Evolutionary conservation across 2,888 invertebrate species (phyloP).

Genomic region (Ectemnius continuus): DNA sequence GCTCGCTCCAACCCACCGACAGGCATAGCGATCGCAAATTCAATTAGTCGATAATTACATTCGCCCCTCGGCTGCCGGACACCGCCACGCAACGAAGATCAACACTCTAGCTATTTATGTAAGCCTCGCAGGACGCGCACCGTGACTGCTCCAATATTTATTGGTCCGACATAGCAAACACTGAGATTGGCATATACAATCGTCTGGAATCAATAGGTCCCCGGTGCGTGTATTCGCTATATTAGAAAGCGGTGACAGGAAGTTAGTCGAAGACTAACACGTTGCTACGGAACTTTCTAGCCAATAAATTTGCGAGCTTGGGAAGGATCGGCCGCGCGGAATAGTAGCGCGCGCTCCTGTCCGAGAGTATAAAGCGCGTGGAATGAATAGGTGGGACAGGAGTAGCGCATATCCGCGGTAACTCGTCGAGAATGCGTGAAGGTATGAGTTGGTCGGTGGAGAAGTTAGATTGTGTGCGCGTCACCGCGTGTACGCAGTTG

Average conservation of each 20-base stretch:
- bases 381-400: slow-evolving; percentile 30
- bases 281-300: background rate
- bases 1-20: background rate
- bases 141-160: slow-evolving; percentile 1
- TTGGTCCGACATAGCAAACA: background rate
- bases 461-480: background rate
- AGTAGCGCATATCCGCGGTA: slow-evolving; percentile 20
- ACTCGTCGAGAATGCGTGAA: background rate
- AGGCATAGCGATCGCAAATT: background rate
- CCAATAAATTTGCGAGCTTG: slow-evolving; percentile 18
- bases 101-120: background rate
- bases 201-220: slow-evolving; percentile 6
- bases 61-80: background rate
- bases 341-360: slow-evolving; percentile 23
- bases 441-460: background rate
- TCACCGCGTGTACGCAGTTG: background rate
- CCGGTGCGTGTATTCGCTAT: slow-evolving; percentile 13
- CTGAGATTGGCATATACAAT: background rate
- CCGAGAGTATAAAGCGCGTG: slow-evolving; percentile 37
- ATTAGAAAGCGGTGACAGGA: slow-evolving; percentile 18
- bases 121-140: background rate
- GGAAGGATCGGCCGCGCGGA: slow-evolving; percentile 3
- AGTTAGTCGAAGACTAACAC: background rate
- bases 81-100: background rate
- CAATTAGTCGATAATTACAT: slow-evolving; percentile 2